Conservation (phyloP, 2,888 invertebrate species). For the Trilocha varians region DNA sequence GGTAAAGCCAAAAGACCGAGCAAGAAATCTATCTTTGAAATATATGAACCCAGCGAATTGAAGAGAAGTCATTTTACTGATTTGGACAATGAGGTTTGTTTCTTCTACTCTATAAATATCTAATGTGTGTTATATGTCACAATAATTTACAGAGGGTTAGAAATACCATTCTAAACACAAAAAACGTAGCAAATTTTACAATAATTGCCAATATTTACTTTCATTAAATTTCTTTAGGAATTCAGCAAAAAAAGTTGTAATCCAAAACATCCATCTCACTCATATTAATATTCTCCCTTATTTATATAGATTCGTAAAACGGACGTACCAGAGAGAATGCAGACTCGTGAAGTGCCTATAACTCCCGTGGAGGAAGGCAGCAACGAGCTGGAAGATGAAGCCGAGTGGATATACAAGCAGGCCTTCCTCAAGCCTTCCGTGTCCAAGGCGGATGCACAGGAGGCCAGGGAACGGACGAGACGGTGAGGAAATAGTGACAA, state of each 20-base stretch:
- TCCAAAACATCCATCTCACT: too few species aligned
- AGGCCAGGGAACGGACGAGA: constrained; percentile 59
- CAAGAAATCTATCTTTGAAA: constrained; percentile 91
- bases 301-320: constrained; percentile 84
- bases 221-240: too few species aligned
- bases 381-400: constrained; percentile 92
- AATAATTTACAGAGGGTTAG: background rate
- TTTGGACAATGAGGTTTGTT: constrained; percentile 82
- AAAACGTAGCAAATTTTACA: too few species aligned
- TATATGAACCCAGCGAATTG: constrained; percentile 97
- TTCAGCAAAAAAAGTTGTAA: too few species aligned
- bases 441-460: constrained; percentile 79
- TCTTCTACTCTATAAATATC: background rate
- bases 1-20: constrained; percentile 82
- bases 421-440: constrained; percentile 90
- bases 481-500: constrained; percentile 27
- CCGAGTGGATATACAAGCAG: constrained; percentile 97
- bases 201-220: too few species aligned
- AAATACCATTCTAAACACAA: background rate
- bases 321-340: constrained; percentile 94
- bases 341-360: constrained; percentile 90
- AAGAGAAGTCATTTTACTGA: constrained; percentile 97
- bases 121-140: background rate
- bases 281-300: too few species aligned
- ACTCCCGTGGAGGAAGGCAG: constrained; percentile 87